phyloP scores from a whole-genome alignment of 2,888 invertebrate genomes.

The Lasioglossum morio region DNA sequence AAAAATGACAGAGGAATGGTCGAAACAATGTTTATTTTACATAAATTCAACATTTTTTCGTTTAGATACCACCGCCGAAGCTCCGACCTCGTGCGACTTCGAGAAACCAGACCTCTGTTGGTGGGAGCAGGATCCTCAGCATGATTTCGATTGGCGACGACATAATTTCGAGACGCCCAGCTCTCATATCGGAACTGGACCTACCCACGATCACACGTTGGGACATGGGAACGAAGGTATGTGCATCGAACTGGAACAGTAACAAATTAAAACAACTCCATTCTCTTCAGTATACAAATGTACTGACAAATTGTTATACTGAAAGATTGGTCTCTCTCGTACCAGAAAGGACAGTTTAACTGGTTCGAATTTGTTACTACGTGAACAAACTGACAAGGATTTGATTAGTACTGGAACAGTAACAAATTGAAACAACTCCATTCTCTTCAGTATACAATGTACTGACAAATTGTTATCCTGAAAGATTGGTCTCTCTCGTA shows the following conservation, averaged over 20 bases:
- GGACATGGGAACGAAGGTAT: conserved; percentile 86
- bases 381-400: neutral
- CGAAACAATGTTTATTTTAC: no score
- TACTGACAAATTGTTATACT: no score
- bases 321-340: no score
- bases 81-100: conserved; percentile 88
- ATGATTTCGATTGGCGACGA: conserved; percentile 91
- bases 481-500: no score
- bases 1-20: no score
- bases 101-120: conserved; percentile 90
- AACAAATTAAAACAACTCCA: neutral
- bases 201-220: conserved; percentile 91
- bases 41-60: neutral
- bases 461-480: no score
- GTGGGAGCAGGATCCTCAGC: conserved; percentile 90
- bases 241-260: neutral
- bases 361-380: neutral
- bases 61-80: conserved; percentile 81
- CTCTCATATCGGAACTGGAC: conserved; percentile 89
- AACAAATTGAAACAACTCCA: no score
- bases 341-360: no score
- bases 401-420: neutral
- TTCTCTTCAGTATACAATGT: no score
- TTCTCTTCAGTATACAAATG: neutral
- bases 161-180: conserved; percentile 88